phyloP scores from a whole-genome alignment of 2,797 vertebrate species.

The Sitta carolinensis region DNA sequence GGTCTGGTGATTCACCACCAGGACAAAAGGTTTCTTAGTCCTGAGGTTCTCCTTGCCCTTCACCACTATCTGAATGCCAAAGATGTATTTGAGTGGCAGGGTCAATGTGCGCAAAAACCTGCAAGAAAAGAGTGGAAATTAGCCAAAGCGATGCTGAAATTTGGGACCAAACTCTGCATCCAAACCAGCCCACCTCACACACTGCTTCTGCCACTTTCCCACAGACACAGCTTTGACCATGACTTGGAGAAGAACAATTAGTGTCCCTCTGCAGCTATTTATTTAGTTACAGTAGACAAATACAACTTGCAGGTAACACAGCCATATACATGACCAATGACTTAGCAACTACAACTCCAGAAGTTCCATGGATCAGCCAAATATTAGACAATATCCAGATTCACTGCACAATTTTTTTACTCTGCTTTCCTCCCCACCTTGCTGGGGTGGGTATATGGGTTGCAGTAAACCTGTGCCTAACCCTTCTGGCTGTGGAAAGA shows the following conservation, averaged over 20 bases:
- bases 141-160: not conserved
- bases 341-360: not conserved
- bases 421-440: not conserved
- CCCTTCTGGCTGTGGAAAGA: not conserved
- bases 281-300: not conserved
- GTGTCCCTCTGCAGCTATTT: not conserved
- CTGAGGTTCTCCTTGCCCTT: slow-evolving; percentile 78
- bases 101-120: not conserved
- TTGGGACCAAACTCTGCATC: not conserved
- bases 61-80: slow-evolving; percentile 77
- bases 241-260: not conserved
- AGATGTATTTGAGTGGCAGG: slow-evolving; percentile 71
- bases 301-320: not conserved
- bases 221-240: not conserved
- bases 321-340: not conserved
- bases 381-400: not conserved
- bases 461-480: not conserved
- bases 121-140: not conserved
- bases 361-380: not conserved
- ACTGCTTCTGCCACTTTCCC: not conserved
- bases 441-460: not conserved
- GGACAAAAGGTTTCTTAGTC: slow-evolving; percentile 74
- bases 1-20: slow-evolving; percentile 82
- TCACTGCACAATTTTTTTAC: not conserved
- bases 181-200: not conserved